phyloP scores from a whole-genome alignment of 2,888 invertebrate genomes.

The Schizotus pectinicornis region DNA sequence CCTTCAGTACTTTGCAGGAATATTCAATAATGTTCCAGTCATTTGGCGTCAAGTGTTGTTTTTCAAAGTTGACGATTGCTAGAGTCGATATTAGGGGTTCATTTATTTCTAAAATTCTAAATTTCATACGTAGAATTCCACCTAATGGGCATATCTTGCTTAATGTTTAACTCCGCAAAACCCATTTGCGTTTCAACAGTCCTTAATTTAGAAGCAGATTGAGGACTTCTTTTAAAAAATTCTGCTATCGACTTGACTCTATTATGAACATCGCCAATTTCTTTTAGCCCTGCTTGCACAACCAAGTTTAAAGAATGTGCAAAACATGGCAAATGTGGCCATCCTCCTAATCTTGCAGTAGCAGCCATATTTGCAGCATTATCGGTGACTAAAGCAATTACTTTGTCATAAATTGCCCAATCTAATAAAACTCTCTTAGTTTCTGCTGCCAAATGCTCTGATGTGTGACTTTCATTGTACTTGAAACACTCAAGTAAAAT shows the following conservation, averaged over 20 bases:
- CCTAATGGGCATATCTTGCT: conserved; percentile 28
- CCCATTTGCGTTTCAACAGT: conserved; percentile 22
- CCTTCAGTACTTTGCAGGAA: conserved; percentile 11
- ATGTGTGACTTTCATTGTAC: conserved; percentile 34
- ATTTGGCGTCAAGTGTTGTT: conserved; percentile 8
- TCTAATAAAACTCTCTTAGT: conserved; percentile 22
- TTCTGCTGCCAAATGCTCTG: conserved; percentile 29
- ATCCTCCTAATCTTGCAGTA: conserved; percentile 33
- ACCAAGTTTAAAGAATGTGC: conserved; percentile 44
- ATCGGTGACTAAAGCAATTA: conserved; percentile 38
- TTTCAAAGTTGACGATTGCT: conserved; percentile 18
- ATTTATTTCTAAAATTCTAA: conserved; percentile 11
- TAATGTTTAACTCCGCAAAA: conserved; percentile 27
- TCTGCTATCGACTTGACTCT: conserved; percentile 34
- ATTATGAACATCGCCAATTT: conserved; percentile 13
- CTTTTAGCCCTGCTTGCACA: conserved; percentile 36
- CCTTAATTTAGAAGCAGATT: conserved; percentile 23
- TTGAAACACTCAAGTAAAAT: conserved; percentile 34
- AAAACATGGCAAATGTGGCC: conserved; percentile 41
- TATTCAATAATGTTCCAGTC: conserved; percentile 16
- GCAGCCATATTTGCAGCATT: conserved; percentile 43
- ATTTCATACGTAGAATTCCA: conserved; percentile 29
- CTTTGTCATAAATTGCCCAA: conserved; percentile 33
- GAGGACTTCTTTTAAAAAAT: conserved; percentile 27
- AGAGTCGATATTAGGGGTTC: conserved; percentile 23